Evolutionary conservation across 1,140 invertebrate genomes (phyloP), one percentile per base, ranked within the genome.

Genomic region (Centruroides vittatus): DNA sequence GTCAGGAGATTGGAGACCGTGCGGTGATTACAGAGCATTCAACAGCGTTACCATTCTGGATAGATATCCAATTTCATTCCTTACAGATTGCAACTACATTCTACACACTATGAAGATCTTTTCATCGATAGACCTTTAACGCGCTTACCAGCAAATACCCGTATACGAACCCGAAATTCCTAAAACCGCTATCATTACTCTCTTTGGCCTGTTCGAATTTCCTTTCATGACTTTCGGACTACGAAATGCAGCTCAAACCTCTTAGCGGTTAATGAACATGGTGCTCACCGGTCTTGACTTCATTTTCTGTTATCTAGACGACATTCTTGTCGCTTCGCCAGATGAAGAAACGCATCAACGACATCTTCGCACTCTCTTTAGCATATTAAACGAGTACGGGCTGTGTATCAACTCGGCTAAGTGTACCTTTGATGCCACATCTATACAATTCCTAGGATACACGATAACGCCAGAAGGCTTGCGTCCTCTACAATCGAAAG

Each of bases 251-350:
- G 70, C 73, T 10, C 65, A 70, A 35, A 70, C 72, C 35, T 81
- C 79, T 64, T 75, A 80, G 67, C 60, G 78, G n/a, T 72, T 75
- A 10, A 78, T 82, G 59, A 71, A 78, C 65, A 52, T 69, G n/a
- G 69, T 78, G 1, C 66, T 78, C 5, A 60, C 71, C 36, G 73
- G 68, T 10, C 63, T 71, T 35, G 66, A 70, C 35, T 78, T 72
- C 61, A 61, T 52, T 58, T 68, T 61, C 47, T 59, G 51, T 50
- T 53, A 59, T 61, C 57, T 61, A 51, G 49, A 61, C 23, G 55
- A 57, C 49, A 65, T 83, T 49, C 68, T 81, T 1, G 68, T 83
- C 6, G 75, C 69, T 46, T 73, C 70, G 4, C 58, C 68, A 10
- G 59, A 65, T 35, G 67, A 66, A 58, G 65, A 71, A 9, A 65